Percentiles rank a stretch among this genome's conserved stretches.
phyloP scores from a whole-genome alignment of 2,888 invertebrate genomes.

The Halocaridina rubra region DNA sequence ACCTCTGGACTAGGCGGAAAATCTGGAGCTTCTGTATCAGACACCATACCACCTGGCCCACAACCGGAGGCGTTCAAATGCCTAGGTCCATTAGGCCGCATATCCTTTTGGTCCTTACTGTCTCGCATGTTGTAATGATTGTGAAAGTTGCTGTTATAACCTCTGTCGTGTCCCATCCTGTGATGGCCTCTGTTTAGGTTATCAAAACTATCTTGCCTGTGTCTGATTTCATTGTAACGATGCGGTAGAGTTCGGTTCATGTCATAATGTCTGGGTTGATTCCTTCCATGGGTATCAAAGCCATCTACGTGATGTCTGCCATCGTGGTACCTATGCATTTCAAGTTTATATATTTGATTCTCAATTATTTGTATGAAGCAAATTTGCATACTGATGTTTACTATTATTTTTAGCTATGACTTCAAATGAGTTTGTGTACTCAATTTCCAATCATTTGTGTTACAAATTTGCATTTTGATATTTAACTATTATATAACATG shows the following conservation, averaged over 20 bases:
- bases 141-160: neutral
- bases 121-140: slow-evolving; percentile 13
- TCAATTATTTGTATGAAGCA: no score
- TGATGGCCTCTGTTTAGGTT: slow-evolving; percentile 25
- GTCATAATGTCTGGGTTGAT: slow-evolving; percentile 14
- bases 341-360: no score
- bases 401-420: neutral
- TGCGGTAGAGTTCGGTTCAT: neutral
- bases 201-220: slow-evolving; percentile 7
- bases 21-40: slow-evolving; percentile 35
- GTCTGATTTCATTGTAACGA: slow-evolving; percentile 16
- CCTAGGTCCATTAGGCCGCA: slow-evolving; percentile 27
- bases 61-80: neutral
- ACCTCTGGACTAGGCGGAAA: slow-evolving; percentile 43
- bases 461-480: neutral
- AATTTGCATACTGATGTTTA: no score
- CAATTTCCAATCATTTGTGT: no score
- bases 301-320: slow-evolving; percentile 10
- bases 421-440: neutral
- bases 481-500: neutral
- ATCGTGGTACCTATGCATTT: slow-evolving; percentile 39
- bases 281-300: slow-evolving; percentile 15
- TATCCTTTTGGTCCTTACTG: slow-evolving; percentile 12
- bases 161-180: slow-evolving; percentile 2
- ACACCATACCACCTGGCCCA: neutral